Evolutionary conservation across 2,797 vertebrate genomes (phyloP).

Genomic region (Martes flavigula): DNA sequence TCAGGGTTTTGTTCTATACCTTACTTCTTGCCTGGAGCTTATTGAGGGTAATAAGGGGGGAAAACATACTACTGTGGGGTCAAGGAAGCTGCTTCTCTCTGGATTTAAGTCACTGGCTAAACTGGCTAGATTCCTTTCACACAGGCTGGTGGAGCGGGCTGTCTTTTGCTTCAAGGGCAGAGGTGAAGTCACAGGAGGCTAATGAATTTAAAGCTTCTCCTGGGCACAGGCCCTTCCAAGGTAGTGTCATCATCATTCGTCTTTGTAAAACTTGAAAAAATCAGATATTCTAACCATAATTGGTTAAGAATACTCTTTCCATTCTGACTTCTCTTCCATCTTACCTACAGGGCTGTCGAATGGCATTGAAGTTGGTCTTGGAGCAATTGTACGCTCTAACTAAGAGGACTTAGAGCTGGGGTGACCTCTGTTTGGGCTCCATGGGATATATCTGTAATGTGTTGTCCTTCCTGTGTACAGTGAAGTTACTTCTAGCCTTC

Average conservation of each 20-base stretch:
- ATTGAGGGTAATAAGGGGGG: background rate
- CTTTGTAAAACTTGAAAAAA: background rate
- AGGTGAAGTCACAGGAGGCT: background rate
- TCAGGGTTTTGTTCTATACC: slow-evolving; percentile 14
- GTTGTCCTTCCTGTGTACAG: background rate
- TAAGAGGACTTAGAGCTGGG: background rate
- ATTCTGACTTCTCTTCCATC: background rate
- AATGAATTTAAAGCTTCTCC: background rate
- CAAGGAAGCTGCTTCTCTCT: background rate
- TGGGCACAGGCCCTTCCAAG: background rate
- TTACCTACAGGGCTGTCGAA: background rate
- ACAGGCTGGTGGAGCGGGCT: background rate
- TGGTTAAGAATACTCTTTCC: background rate
- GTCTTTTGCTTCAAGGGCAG: background rate
- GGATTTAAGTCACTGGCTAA: background rate
- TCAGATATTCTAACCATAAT: background rate
- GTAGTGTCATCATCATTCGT: background rate
- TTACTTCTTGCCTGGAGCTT: background rate
- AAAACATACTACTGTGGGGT: background rate
- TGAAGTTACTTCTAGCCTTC: background rate
- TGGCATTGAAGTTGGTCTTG: background rate
- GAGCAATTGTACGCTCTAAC: background rate
- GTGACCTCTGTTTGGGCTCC: background rate
- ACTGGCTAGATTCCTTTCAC: background rate
- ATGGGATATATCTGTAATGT: background rate